These are phyloP conservation scores for Lanistes nyassanus DNA, from an alignment of 1,140 invertebrate genomes.

Conservation along the genomic window DNA sequence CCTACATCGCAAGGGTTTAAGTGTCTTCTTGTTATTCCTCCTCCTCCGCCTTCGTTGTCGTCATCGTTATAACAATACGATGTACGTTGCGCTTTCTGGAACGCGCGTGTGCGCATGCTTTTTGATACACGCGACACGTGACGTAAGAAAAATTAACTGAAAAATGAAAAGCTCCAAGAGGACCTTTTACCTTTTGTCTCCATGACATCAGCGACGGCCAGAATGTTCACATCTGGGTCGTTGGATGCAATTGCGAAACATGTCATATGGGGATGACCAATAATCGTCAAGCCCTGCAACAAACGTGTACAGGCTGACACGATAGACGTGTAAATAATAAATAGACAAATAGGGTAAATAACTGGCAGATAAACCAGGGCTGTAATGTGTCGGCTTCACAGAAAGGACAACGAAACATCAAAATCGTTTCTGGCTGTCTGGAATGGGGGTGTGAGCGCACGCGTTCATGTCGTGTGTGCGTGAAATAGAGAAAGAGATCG, in stretches of 20 bases:
- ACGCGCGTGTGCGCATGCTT: neutral
- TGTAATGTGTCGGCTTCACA: too few relatives aligned
- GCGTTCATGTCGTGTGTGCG: constrained; percentile 8
- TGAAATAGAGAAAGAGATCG: neutral
- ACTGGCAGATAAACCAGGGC: too few relatives aligned
- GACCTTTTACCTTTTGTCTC: constrained; percentile 54
- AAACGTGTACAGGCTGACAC: neutral
- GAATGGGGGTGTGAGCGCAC: neutral
- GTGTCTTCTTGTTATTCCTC: too few relatives aligned
- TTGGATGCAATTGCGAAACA: constrained; percentile 52
- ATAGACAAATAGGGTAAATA: neutral
- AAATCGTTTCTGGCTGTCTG: too few relatives aligned
- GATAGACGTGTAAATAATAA: neutral
- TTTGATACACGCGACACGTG: neutral
- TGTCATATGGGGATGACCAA: constrained; percentile 60
- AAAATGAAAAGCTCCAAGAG: too few relatives aligned
- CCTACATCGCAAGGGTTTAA: too few relatives aligned
- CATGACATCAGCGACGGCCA: constrained; percentile 62
- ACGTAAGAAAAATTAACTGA: neutral
- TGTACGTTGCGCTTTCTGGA: neutral
- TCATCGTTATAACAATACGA: too few relatives aligned
- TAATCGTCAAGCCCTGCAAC: constrained; percentile 48
- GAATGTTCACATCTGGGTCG: constrained; percentile 54
- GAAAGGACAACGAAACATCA: too few relatives aligned
- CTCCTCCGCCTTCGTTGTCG: too few relatives aligned